Evolutionary conservation across 2,797 vertebrate species (phyloP), one percentile per base, ranked within the genome.

Genomic region (Coracias cyanogaster): DNA sequence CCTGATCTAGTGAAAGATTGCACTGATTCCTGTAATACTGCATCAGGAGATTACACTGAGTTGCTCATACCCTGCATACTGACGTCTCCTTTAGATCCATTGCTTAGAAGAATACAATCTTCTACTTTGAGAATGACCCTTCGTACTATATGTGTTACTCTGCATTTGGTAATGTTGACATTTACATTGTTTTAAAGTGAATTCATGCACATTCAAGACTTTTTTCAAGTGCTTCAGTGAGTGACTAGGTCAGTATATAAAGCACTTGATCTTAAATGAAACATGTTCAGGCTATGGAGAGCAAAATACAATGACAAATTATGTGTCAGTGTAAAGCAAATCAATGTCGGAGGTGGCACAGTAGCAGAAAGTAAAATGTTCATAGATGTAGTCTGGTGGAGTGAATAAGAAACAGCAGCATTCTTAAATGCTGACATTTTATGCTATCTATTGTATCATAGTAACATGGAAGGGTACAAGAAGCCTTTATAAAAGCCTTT

Each of bases 401-500:
- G 43, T 66, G 26, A 49, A 20, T 61, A 66, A 90, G 43, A 81
- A 89, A 46, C 9, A 61, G 10, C 18, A 62, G 26, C 31, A n/a
- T 87, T 85, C 35, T 31, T 86, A 70, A 79, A 76, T 89, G 21
- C 43, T 76, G 52, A 45, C 15, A 22, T 65, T 57, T 76, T 85
- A 57, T 73, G 62, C 13, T 65, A 8, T 71, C 39, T 83, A 2
- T 39, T 70, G 2, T 51, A 43, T 74, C 77, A 26, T 13, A 41
- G 15, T 76, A 82, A 65, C 10, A 5, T 0, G 1, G 10, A 0
- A 3, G 15, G 4, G 4, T 46, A 43, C 26, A 35, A 31, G 41
- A 69, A 70, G 37, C 64, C 25, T 90, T 78, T 67, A 37, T 45
- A 37, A 86, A 90, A 84, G 8, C 41, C 49, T 33, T 58, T 94